phyloP scores from a whole-genome alignment of 2,888 invertebrate species.

The Leucophenga maculata region DNA sequence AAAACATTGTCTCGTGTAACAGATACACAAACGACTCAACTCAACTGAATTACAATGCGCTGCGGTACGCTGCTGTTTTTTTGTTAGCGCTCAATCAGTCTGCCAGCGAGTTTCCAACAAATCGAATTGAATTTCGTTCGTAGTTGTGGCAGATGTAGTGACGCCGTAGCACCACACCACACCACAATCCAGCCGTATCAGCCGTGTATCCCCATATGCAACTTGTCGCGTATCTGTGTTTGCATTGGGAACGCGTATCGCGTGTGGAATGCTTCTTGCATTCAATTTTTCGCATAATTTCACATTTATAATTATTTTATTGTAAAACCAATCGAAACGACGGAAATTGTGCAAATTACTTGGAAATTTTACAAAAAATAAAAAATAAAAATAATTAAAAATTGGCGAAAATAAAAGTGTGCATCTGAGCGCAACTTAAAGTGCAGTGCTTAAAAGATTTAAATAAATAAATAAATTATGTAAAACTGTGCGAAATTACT shows the following conservation, averaged over 20 bases:
- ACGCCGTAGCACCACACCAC: too few species aligned
- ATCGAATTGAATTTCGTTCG: neutral
- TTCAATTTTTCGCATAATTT: too few species aligned
- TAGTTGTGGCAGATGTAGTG: neutral
- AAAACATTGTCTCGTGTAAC: neutral
- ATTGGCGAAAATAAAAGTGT: neutral
- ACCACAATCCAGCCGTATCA: too few species aligned
- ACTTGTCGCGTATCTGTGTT: too few species aligned
- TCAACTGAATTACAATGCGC: neutral
- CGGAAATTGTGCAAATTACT: slow-evolving; percentile 6
- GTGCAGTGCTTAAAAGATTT: neutral
- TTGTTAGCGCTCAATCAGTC: neutral
- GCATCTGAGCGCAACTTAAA: neutral
- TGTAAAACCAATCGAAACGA: neutral
- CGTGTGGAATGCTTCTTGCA: too few species aligned
- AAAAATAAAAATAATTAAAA: neutral
- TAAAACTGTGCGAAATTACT: too few species aligned
- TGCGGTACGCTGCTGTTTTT: neutral
- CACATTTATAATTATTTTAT: too few species aligned
- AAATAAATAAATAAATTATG: neutral
- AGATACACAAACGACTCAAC: neutral
- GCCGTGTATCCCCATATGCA: too few species aligned
- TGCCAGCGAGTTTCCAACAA: neutral
- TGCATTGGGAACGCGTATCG: too few species aligned
- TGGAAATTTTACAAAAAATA: too few species aligned